Base-by-base conservation (phyloP, 2,888 invertebrate species). In the Sarcophaga caerulescens region DNA sequence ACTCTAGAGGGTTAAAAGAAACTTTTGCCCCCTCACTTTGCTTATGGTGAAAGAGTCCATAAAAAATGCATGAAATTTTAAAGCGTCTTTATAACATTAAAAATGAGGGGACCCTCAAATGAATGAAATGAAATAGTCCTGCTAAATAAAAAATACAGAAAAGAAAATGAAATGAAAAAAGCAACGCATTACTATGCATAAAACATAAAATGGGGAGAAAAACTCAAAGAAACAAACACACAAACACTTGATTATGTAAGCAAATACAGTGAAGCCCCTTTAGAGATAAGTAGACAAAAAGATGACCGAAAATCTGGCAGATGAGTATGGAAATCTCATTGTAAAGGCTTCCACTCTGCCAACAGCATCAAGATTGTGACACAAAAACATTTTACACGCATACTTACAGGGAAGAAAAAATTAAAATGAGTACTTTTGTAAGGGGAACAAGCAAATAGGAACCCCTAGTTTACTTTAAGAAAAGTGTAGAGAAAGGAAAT, bases 121-220 rank as follows among this genome's bases (percentile, higher is more conserved):
- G 68, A 68, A 35, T 35, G 44, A 81, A 62, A 85, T 66, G 81
- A 83, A 73, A 80, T 74, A 73, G 76, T 84, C 69, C 75, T 75
- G 74, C 75, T 82, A 68, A 70, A 65, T 69, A 81, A 52, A 69
- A 35, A 65, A 17, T 4, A 52, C 14, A 52, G 17, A 47, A 52
- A 19, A 35, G 0, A 8, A 35, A 35, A 35, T 10, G 35, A 35
- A 35, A 35, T 35, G 35, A 35, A n/a, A 65, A 57, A 85, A 77
- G 35, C 60, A 86, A 81, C 81, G 84, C 81, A 86, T 78, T 78
- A 75, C 57, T 62, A 74, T 81, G 81, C 77, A 86, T 75, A 63
- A 86, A 81, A 86, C 35, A 70, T 78, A 62, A 81, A 78, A 62
- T 71, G 47, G 35, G 57, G 70, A 59, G 65, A 23, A 76, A 71